These are phyloP conservation scores for Potamilus streckersoni DNA, from an alignment of 1,140 invertebrate species.

Conservation along the genomic window DNA sequence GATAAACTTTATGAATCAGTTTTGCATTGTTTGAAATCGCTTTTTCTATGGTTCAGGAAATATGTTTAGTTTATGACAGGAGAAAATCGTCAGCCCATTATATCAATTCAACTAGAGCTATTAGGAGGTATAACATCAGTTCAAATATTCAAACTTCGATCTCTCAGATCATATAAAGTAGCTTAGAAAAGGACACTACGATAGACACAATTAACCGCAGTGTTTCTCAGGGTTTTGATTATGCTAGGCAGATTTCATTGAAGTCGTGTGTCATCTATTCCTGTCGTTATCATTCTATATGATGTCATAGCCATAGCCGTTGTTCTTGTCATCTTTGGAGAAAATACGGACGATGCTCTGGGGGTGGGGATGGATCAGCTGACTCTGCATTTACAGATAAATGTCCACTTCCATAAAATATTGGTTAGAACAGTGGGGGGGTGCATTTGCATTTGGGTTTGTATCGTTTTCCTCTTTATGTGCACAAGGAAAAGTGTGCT, in stretches of 20 bases:
- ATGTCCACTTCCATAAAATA: slow-evolving; percentile 9
- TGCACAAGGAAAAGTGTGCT: neutral
- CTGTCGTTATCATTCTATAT: slow-evolving; percentile 6
- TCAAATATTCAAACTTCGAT: too few species aligned
- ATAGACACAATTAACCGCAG: slow-evolving; percentile 5
- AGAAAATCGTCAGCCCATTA: too few species aligned
- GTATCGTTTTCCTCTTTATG: neutral
- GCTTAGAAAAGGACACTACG: too few species aligned
- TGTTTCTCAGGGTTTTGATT: slow-evolving; percentile 9
- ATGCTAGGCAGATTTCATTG: neutral
- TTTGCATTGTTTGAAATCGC: too few species aligned
- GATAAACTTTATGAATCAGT: too few species aligned
- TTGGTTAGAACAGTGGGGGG: neutral
- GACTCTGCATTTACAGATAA: neutral
- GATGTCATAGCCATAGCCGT: neutral
- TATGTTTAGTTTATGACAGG: too few species aligned
- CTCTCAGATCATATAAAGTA: too few species aligned
- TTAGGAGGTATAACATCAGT: too few species aligned
- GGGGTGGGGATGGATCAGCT: slow-evolving; percentile 9
- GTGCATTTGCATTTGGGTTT: neutral
- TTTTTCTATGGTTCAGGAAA: too few species aligned
- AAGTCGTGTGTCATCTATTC: neutral
- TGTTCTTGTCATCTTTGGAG: slow-evolving; percentile 15
- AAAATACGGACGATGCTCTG: slow-evolving; percentile 15
- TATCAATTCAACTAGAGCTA: too few species aligned